These are phyloP conservation scores for Pegoplata infirma DNA, from an alignment of 2,888 invertebrate species.

Conservation along the genomic window DNA sequence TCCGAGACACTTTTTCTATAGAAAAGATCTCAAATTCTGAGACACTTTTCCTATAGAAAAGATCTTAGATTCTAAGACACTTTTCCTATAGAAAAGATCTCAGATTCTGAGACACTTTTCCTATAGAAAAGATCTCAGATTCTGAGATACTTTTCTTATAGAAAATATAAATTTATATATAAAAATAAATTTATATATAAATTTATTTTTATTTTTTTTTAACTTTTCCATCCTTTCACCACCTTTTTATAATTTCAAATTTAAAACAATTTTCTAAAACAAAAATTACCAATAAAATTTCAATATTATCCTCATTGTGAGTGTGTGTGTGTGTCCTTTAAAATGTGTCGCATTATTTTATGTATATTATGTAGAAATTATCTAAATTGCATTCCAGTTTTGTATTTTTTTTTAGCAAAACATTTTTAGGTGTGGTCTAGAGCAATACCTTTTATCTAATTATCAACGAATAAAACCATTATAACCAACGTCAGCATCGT, in stretches of 20 bases:
- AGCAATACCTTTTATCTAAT: slow-evolving; percentile 52
- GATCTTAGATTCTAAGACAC: too few species aligned
- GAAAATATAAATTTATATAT: too few species aligned
- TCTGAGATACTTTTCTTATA: background rate
- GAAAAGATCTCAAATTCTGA: too few species aligned
- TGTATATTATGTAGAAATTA: slow-evolving; percentile 40
- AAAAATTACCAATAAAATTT: background rate
- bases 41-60: too few species aligned
- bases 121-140: background rate
- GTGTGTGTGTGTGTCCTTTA: too few species aligned
- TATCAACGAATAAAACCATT: slow-evolving; percentile 39
- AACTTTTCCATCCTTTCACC: background rate
- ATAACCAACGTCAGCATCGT: slow-evolving; percentile 17
- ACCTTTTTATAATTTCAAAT: background rate
- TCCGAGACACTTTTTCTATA: too few species aligned
- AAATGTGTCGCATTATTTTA: slow-evolving; percentile 1
- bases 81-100: too few species aligned
- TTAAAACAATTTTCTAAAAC: background rate
- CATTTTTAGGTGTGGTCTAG: slow-evolving; percentile 49
- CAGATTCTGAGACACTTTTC: too few species aligned
- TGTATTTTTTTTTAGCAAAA: background rate
- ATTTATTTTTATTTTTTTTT: too few species aligned
- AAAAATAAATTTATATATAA: too few species aligned
- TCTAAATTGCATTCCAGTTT: slow-evolving; percentile 40
- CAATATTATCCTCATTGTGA: background rate